Base-by-base conservation (phyloP, 2,888 invertebrate genomes). In the Rotaria magnacalcarata region DNA sequence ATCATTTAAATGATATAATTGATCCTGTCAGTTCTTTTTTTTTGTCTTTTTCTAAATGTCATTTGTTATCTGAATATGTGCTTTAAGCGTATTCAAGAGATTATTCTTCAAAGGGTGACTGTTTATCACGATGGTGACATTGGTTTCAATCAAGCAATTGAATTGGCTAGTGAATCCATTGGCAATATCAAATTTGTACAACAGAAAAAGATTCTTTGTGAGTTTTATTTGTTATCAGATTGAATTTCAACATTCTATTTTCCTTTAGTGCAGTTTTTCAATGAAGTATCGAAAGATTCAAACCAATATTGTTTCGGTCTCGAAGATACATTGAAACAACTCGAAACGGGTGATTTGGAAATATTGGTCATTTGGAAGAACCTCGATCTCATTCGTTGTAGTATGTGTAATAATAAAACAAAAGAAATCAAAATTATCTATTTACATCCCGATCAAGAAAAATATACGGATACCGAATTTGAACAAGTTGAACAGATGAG, bases 331-430 rank as follows among this genome's bases (percentile, higher is more conserved):
- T 92, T 99, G 88, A 94, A 95, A 90, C 98, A 97, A 24, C 93
- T 99, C 88, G 99, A 99, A 92, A 93, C 98, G 90, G 99, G 99
- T 86, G 95, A 98, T 7, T 97, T 99, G 5, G 98, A 99, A 92
- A 98, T 96, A 0, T 94, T 99, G 88, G 99, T 99, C 90, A 98
- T 98, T 91, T 99, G 99, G 99, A 99, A 99, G 92, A 99, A 99
- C 92, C 93, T 99, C 88, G 98, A 99, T 91, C 97, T 98, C 90
- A 97, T 96, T 92, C 93, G 97, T 92, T 97, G 96, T 90, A 96
- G 96, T 87, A 92, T 98, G 89, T 97, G 97, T 91, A 96, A 96
- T 90, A 96, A 96, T 92, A 93, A 94, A 88, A 90, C 91, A 85
- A 94, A 94, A 88, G 91, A 91, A 92, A 89, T 96, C 91, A 96